Evolutionary conservation across 2,888 invertebrate genomes (phyloP), one percentile per base, ranked within the genome.

Genomic region (Hirtodrosophila histrioides): DNA sequence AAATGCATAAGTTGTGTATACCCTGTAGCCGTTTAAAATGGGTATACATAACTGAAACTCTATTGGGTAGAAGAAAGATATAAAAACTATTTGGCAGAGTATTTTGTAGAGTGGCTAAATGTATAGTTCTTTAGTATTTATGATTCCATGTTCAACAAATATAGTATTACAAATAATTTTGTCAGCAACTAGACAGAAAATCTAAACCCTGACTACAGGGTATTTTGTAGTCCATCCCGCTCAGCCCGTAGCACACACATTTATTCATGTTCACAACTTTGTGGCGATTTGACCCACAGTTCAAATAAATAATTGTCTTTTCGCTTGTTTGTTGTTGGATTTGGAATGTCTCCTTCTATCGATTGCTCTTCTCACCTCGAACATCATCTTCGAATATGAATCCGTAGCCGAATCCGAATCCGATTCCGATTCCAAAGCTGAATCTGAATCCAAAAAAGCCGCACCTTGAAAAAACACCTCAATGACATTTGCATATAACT

Each of bases 401-500:
- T 12, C 27, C 11, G 35, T 12, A 45, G 48, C 48, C 45, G 12
- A 17, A 54, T 50, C 43, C 36, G 29, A 37, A 36, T 12, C 27
- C 11, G 35, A 24, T 33, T 55, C 48, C 45, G 12, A 17, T 9
- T 27, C 2, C n/a, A 10, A 35, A 53, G 43, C 24, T 37, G 17
- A 37, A 55, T 50, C 43, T 33, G 17, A 37, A 36, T 68, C 36
- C 46, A 8, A 31, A 8, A 31, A 31, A 31, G 9, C 46, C 56
- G 39, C 82, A 63, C 51, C 67, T 67, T 67, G 64, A 75, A 60
- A 11, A 29, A 44, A 75, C 80, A 86, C 74, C 68, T 80, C 62
- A 72, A 57, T 84, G 87, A 64, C 87, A 84, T 88, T 84, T 86
- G 74, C 88, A 86, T 88, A 70, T 86, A 74, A 68, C 55, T 75